Base-by-base conservation (phyloP, 2,888 invertebrate species). In the Trachelus troglodyta region DNA sequence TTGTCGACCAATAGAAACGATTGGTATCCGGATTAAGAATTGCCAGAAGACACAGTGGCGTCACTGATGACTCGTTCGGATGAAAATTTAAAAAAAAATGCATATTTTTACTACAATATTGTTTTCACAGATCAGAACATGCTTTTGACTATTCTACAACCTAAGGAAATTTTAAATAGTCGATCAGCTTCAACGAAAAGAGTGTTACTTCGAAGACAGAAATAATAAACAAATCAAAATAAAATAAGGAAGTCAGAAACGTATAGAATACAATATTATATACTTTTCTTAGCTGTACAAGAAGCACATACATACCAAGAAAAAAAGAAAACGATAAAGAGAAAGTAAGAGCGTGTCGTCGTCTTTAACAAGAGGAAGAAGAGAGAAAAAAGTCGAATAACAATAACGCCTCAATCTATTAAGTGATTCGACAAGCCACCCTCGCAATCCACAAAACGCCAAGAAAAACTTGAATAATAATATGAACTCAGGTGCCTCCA, bases 371-470 rank as follows among this genome's bases (percentile, higher is more conserved):
- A 23, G 56, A 40, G 15, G 2, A 23, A 56, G 56, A 56, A 33
- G 75, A 30, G 71, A 74, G 56, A 40, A 76, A 75, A 73, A 76
- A 74, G 40, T 69, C 73, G 40, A 79, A 74, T 79, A 79, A 79
- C 76, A 79, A 79, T 79, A 79, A 79, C 74, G 76, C 73, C 74
- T 56, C 78, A 79, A 79, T 79, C 76, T 76, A 79, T 79, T 79
- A 79, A 79, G 78, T 76, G 78, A 78, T 69, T 73, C 76, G 75
- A 73, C 73, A 73, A 76, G 35, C 4, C 34, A 34, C 23, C 75
- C 75, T 69, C 71, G 75, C 73, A 73, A 37, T 73, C 35, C n/a
- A 33, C 69, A 37, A 79, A 76, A 76, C 34, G 40, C 40, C 34
- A 75, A 69, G 69, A 76, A 76, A 76, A 76, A 76, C 69, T 76